Percentiles rank a stretch among this genome's conserved stretches.
Evolutionary conservation across 2,113 vertebrate genomes (phyloP).

Genomic region (Rallus limicola): DNA sequence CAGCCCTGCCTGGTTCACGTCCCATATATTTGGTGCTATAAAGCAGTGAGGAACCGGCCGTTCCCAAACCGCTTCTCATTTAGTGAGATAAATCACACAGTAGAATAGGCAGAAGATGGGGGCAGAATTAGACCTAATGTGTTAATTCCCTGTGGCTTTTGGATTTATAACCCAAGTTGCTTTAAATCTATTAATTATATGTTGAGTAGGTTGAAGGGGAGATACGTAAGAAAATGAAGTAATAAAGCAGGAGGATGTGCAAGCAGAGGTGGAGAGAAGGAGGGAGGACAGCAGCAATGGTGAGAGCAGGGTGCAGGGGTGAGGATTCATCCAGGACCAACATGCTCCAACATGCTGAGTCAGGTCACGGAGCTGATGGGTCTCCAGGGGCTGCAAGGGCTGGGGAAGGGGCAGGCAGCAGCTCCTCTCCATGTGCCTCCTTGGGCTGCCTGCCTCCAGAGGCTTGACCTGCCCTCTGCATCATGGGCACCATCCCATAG

Average conservation of each 20-base stretch:
- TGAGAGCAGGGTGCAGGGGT: not conserved
- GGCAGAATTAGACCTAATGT: not conserved
- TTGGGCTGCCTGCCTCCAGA: not conserved
- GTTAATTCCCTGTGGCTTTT: not conserved
- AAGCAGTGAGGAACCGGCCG: not conserved
- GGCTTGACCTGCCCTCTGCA: not conserved
- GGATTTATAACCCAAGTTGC: not conserved
- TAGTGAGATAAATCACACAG: not conserved
- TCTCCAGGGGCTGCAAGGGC: not conserved
- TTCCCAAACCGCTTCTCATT: not conserved
- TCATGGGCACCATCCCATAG: not conserved
- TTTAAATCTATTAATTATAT: not conserved
- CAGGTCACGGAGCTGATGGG: not conserved
- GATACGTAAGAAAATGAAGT: not conserved
- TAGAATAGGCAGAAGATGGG: not conserved
- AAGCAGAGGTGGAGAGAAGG: not conserved
- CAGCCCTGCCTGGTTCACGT: not conserved
- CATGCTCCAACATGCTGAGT: not conserved
- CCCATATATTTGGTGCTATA: not conserved
- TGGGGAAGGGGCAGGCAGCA: not conserved
- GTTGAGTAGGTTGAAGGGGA: not conserved
- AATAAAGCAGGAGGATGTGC: not conserved
- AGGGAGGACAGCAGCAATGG: not conserved
- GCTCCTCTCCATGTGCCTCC: rapidly evolving
- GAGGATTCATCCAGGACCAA: not conserved